phyloP scores from a whole-genome alignment of 2,888 invertebrate species.

The Blastobasis lacticolella region DNA sequence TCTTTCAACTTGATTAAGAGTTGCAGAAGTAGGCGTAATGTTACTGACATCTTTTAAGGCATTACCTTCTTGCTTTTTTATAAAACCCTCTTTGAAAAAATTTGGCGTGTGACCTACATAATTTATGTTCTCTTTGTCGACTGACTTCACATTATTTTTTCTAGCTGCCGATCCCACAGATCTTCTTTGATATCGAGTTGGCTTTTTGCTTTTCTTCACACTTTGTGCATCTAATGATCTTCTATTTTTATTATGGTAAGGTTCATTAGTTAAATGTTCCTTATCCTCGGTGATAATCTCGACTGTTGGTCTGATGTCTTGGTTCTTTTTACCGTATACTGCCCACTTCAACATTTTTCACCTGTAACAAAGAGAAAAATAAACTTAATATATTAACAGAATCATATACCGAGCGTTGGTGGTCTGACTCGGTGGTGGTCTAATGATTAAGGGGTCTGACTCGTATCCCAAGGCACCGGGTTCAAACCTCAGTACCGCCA shows the following conservation, averaged over 20 bases:
- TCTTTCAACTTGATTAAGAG: constrained; percentile 45
- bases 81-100: constrained; percentile 73
- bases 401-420: no score
- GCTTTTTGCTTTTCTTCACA: constrained; percentile 61
- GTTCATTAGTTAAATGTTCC: constrained; percentile 18
- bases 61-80: constrained; percentile 65
- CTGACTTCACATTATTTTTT: constrained; percentile 42
- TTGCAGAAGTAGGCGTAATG: constrained; percentile 69
- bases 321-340: constrained; percentile 65
- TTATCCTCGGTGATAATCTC: constrained; percentile 26
- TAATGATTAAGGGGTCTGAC: no score
- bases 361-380: constrained; percentile 38
- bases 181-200: constrained; percentile 62
- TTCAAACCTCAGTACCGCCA: no score
- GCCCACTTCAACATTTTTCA: constrained; percentile 78
- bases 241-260: constrained; percentile 33
- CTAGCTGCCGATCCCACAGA: constrained; percentile 52
- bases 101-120: constrained; percentile 74
- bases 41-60: constrained; percentile 76
- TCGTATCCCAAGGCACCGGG: no score
- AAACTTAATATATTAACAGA: no score
- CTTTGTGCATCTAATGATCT: constrained; percentile 57
- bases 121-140: constrained; percentile 66
- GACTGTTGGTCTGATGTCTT: constrained; percentile 35
- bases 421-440: no score